phyloP scores from a whole-genome alignment of 2,888 invertebrate genomes.

The Saturnia pavonia region DNA sequence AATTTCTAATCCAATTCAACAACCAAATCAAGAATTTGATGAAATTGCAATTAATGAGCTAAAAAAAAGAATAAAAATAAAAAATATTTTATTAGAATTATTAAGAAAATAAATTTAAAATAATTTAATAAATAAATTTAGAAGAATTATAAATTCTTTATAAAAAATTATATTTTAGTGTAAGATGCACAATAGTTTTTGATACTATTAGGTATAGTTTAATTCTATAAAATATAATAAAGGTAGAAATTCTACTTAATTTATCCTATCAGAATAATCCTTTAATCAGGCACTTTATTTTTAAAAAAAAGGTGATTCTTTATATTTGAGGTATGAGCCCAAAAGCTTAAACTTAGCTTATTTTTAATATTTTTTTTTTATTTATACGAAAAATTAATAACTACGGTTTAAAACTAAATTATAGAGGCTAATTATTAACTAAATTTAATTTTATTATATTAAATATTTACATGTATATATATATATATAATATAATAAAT shows the following conservation, averaged over 20 bases:
- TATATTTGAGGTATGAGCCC: slow-evolving; percentile 84
- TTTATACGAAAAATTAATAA: slow-evolving; percentile 43
- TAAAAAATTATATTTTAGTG: slow-evolving; percentile 78
- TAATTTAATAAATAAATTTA: slow-evolving; percentile 69
- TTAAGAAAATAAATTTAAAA: slow-evolving; percentile 76
- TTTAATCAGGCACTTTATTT: slow-evolving; percentile 74
- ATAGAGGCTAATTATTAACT: no score
- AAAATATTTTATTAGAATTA: slow-evolving; percentile 78
- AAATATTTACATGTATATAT: slow-evolving; percentile 36
- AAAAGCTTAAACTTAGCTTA: slow-evolving; percentile 82
- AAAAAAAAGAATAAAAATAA: slow-evolving; percentile 76
- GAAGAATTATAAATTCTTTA: slow-evolving; percentile 48
- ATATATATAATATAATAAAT: slow-evolving; percentile 25
- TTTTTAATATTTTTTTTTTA: slow-evolving; percentile 49
- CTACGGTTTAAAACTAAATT: slow-evolving; percentile 38
- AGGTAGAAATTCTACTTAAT: slow-evolving; percentile 68
- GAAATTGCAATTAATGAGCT: slow-evolving; percentile 69
- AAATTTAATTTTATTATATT: slow-evolving; percentile 33
- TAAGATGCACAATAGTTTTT: slow-evolving; percentile 84
- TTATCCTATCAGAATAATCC: slow-evolving; percentile 75
- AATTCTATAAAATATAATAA: slow-evolving; percentile 84
- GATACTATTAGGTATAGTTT: slow-evolving; percentile 83
- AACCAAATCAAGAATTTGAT: slow-evolving; percentile 65
- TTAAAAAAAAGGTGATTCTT: slow-evolving; percentile 70
- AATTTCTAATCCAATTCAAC: slow-evolving; percentile 85